Conservation (phyloP, 2,888 invertebrate species). For the Idaea aversata region DNA sequence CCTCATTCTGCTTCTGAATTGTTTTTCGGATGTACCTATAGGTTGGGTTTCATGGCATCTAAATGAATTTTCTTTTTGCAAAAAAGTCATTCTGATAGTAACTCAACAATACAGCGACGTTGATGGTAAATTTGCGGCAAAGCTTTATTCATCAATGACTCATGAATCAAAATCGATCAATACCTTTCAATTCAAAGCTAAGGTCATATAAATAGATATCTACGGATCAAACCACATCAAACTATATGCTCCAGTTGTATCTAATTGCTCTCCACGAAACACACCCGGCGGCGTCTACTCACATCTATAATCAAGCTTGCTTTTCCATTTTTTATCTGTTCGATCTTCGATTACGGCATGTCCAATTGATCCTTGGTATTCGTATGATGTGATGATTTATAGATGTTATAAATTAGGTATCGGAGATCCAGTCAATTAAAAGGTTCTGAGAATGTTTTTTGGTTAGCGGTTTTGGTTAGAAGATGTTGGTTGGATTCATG, state of each 20-base stretch:
- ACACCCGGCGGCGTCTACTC: constrained; percentile 18
- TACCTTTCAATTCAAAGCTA: not conserved
- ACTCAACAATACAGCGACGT: not conserved
- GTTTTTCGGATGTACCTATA: too few species aligned
- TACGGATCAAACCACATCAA: not conserved
- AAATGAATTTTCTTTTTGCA: too few species aligned
- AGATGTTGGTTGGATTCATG: not conserved
- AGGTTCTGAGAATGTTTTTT: constrained; percentile 24
- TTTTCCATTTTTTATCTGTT: constrained; percentile 49
- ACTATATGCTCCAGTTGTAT: constrained; percentile 14
- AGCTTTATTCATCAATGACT: not conserved
- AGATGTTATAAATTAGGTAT: constrained; percentile 40
- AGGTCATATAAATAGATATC: not conserved
- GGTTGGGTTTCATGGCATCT: too few species aligned
- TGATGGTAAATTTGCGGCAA: not conserved
- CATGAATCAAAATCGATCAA: not conserved
- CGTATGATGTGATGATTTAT: constrained; percentile 52
- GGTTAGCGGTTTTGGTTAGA: constrained; percentile 4
- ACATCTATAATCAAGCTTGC: constrained; percentile 34
- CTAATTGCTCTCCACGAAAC: constrained; percentile 20
- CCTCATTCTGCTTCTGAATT: too few species aligned
- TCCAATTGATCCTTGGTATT: constrained; percentile 46
- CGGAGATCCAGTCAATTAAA: constrained; percentile 39
- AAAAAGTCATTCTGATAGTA: too few species aligned
- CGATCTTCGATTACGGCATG: constrained; percentile 54